A percentile compares a stretch with the other conserved stretches of the same genome.
phyloP scores from a whole-genome alignment of 1,140 invertebrate genomes.

The Melipona quadrifasciata region DNA sequence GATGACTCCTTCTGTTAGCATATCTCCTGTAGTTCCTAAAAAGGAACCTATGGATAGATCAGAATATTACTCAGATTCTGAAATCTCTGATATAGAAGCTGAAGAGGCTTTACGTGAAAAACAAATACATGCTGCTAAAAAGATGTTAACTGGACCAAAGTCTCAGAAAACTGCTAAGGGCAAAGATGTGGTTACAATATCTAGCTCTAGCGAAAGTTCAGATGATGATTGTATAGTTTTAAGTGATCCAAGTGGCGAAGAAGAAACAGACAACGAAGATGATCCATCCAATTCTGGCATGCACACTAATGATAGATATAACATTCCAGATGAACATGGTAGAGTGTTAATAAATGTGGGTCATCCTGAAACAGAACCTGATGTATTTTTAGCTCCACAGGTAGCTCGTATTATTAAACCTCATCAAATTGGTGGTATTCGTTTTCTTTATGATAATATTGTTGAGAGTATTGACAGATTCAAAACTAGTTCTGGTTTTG shows the following conservation, averaged over 20 bases:
- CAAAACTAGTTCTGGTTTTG: constrained; percentile 95
- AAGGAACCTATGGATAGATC: constrained; percentile 76
- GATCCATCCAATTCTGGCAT: constrained; percentile 87
- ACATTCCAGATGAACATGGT: constrained; percentile 95
- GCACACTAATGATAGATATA: constrained; percentile 95
- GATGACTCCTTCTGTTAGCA: constrained; percentile 82
- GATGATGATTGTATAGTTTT: constrained; percentile 92
- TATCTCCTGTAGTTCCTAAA: constrained; percentile 80
- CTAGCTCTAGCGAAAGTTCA: constrained; percentile 84
- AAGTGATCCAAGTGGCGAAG: constrained; percentile 86
- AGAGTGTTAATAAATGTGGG: constrained; percentile 97
- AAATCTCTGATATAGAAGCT: constrained; percentile 76
- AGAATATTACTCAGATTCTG: constrained; percentile 79
- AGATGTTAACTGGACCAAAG: constrained; percentile 72
- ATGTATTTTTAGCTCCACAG: constrained; percentile 96
- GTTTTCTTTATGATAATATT: constrained; percentile 98
- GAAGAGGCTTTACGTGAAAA: constrained; percentile 76
- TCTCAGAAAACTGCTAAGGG: constrained; percentile 77
- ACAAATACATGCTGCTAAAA: constrained; percentile 73
- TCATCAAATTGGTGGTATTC: constrained; percentile 97
- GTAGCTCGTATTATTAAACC: constrained; percentile 96
- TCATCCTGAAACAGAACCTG: constrained; percentile 95
- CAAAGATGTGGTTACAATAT: constrained; percentile 85
- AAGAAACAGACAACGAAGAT: constrained; percentile 84
- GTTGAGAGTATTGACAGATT: constrained; percentile 95